Conservation (phyloP, 2,888 invertebrate species). For the Geophilus truncorum region DNA sequence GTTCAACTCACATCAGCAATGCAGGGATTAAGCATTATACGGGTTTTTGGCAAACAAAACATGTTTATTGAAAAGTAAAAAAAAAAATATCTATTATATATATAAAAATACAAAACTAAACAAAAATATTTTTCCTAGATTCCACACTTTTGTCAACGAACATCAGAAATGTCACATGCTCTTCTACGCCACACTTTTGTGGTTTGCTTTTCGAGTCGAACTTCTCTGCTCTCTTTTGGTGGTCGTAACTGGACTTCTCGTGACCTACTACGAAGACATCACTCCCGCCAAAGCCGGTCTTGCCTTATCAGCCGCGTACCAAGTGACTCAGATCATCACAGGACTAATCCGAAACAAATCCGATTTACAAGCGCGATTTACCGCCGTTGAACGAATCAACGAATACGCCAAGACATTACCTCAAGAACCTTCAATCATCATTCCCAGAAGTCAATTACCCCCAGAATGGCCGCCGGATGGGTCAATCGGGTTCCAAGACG, state of each 20-base stretch:
- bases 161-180: conserved; percentile 50
- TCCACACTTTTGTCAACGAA: conserved; percentile 46
- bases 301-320: conserved; percentile 54
- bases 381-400: conserved; percentile 53
- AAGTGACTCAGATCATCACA: neutral
- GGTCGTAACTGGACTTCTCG: conserved; percentile 49
- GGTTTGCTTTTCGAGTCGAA: conserved; percentile 52
- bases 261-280: too few species aligned
- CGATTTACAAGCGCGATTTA: conserved; percentile 53
- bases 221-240: conserved; percentile 48
- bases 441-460: conserved; percentile 44
- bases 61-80: conserved; percentile 47
- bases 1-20: conserved; percentile 53
- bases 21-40: conserved; percentile 53
- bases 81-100: neutral
- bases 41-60: conserved; percentile 50
- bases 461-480: conserved; percentile 55
- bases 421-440: conserved; percentile 43
- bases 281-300: conserved; percentile 59
- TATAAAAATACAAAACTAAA: neutral
- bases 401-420: conserved; percentile 43
- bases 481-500: conserved; percentile 53
- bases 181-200: conserved; percentile 50
- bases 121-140: conserved; percentile 32
- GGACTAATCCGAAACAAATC: conserved; percentile 49